Evolutionary conservation across 2,888 invertebrate species (phyloP), one percentile per base, ranked within the genome.

Genomic region (Blastobasis adustella): DNA sequence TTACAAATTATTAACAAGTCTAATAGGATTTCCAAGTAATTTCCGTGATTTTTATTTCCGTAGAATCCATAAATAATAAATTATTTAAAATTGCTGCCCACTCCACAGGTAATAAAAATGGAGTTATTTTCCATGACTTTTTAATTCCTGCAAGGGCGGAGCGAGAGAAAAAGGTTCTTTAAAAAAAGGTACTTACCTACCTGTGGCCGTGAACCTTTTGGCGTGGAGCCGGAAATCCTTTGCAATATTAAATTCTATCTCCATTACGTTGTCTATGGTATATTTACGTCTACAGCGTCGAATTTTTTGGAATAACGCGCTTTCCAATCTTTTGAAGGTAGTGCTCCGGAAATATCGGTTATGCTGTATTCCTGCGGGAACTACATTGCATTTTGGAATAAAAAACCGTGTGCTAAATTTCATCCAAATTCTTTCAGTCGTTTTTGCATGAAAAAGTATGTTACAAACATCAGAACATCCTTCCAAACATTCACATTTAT

Each of bases 171-270:
- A 44, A 23, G 49, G 49, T 43, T 9, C 44, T 45, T 49, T 39
- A 44, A 37, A 10, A 45, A 45, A 49, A 49, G 45, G 23, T 23
- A 23, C 23, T 23, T 23, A 23, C 23, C 23, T 40, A 49, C 45
- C 45, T 49, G 45, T 49, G n/a, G 36, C 23, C 37, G 40, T 39
- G 37, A 49, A 23, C 49, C 40, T 40, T 49, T 49, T 10, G 23
- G 36, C 37, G 37, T 4, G 44, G 9, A 3, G 38, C 8, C 45
- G 44, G 23, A 10, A 49, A 49, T 45, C 39, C 49, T 47, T 44
- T 51, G 47, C 41, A 51, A 47, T 51, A 47, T 51, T 51, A 51
- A 51, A 51, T 47, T 51, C 44, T 39, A 47, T 47, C 44, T 47
- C 43, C 40, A 40, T 50, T 46, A 50, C 36, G 37, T 50, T 50